Base-by-base conservation (phyloP, 2,888 invertebrate species). In the Trachelus iudaicus region DNA sequence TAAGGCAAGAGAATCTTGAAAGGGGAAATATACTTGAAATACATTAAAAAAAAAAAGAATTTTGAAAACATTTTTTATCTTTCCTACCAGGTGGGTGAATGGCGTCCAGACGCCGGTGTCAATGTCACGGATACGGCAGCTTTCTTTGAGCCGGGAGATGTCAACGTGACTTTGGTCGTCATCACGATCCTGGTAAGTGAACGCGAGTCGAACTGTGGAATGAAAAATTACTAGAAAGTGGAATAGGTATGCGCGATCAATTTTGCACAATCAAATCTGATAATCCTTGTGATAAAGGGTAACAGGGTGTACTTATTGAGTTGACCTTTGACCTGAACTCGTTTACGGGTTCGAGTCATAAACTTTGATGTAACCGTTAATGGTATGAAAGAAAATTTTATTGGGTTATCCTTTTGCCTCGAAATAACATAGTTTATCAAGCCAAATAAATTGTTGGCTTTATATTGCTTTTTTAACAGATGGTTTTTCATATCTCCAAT, bases 91-190 rank as follows among this genome's bases (percentile, higher is more conserved):
- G 95, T 96, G 75, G 96, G 96, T 0, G 95, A 95, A 89, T 96
- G 96, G 95, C 94, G 94, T 75, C 95, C 95, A 0, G 93, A 93
- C 69, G 92, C 91, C 34, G 94, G 95, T 75, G 93, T 96, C 34
- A 95, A 95, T 88, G 94, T 96, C 77, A 95, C 95, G 0, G 95
- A 96, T 89, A 92, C 93, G 23, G 93, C 94, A 15, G 94, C 95
- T 69, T 95, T 96, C 90, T 95, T 95, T 89, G 95, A 96, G 88
- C 93, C 95, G 1, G 95, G 95, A 30, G 93, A 94, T 0, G 94
- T 94, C 92, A 96, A 96, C 89, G 95, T 96, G 37, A 96, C 96
- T 2, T 92, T 96, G n/a, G 93, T 95, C 73, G 96, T 96, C 75
- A 95, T 95, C 80, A 96, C 96, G 23, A 96, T 96, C 87, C 92